phyloP scores from a whole-genome alignment of 2,888 invertebrate genomes.

The Orthosia incerta region DNA sequence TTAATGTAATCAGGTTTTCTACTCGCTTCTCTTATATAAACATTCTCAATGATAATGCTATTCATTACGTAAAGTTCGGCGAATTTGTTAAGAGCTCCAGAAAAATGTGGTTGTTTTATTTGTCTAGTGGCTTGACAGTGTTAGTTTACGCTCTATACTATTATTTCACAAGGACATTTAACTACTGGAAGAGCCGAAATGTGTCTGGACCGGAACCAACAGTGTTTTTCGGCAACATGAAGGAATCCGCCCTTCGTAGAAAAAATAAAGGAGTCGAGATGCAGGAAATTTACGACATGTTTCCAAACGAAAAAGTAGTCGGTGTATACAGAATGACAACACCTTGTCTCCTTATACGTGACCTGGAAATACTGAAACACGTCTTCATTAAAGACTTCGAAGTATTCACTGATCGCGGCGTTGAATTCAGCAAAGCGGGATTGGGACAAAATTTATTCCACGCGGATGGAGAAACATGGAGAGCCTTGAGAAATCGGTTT shows the following conservation, averaged over 20 bases:
- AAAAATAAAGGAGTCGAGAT: conserved; percentile 66
- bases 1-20: neutral
- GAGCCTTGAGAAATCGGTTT: conserved; percentile 72
- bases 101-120: conserved; percentile 46
- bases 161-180: conserved; percentile 75
- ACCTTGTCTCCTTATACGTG: conserved; percentile 75
- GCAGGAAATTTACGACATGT: conserved; percentile 72
- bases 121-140: conserved; percentile 42
- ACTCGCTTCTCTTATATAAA: conserved; percentile 28
- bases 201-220: conserved; percentile 73
- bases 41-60: neutral
- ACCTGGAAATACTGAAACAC: conserved; percentile 78
- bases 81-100: conserved; percentile 1
- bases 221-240: conserved; percentile 75
- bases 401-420: conserved; percentile 75
- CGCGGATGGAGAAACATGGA: conserved; percentile 77
- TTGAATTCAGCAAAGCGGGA: conserved; percentile 74
- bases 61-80: conserved; percentile 22
- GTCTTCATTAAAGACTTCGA: conserved; percentile 80
- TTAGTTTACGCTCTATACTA: conserved; percentile 62
- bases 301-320: conserved; percentile 77
- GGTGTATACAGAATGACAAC: conserved; percentile 78
- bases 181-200: conserved; percentile 76
- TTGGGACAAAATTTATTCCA: conserved; percentile 78
- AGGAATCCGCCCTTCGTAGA: conserved; percentile 66